These are phyloP conservation scores for Arenaria interpres DNA, from an alignment of 2,113 vertebrate species.

Conservation along the genomic window DNA sequence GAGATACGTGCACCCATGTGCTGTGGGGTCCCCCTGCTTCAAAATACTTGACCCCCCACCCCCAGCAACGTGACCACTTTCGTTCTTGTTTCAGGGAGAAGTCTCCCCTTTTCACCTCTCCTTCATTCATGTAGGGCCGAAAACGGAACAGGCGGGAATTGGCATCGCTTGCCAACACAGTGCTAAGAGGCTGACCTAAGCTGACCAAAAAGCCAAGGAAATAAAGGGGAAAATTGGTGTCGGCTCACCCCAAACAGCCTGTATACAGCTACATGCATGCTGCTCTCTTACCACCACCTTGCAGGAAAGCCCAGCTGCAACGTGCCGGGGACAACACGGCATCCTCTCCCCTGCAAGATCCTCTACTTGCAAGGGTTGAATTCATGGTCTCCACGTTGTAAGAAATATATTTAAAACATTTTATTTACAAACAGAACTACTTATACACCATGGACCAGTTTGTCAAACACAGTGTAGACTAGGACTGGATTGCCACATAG, in stretches of 20 bases:
- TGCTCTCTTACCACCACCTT: not conserved
- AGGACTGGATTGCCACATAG: slow-evolving; percentile 33
- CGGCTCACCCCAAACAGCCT: not conserved
- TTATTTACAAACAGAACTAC: slow-evolving; percentile 66
- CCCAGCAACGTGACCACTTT: not conserved
- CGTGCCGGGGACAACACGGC: not conserved
- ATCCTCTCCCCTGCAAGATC: not conserved
- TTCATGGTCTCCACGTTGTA: slow-evolving; percentile 17
- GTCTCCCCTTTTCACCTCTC: not conserved
- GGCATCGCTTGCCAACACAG: not conserved
- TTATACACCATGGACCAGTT: slow-evolving; percentile 38
- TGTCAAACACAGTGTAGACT: slow-evolving; percentile 42
- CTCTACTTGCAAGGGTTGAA: slow-evolving; percentile 4
- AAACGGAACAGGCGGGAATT: not conserved
- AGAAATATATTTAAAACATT: slow-evolving; percentile 53
- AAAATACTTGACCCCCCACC: not conserved
- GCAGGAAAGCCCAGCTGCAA: not conserved
- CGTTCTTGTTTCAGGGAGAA: not conserved
- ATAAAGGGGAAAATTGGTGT: not conserved
- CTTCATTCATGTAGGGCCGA: not conserved
- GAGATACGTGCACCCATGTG: fast-evolving
- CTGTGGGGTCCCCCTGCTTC: not conserved
- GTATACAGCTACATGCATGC: not conserved
- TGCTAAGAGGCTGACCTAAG: not conserved
- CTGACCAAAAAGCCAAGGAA: not conserved